A percentile compares a stretch with the other conserved stretches of the same genome.
These are phyloP conservation scores for Horisme vitalbata DNA, from an alignment of 2,888 invertebrate species.

Conservation along the genomic window DNA sequence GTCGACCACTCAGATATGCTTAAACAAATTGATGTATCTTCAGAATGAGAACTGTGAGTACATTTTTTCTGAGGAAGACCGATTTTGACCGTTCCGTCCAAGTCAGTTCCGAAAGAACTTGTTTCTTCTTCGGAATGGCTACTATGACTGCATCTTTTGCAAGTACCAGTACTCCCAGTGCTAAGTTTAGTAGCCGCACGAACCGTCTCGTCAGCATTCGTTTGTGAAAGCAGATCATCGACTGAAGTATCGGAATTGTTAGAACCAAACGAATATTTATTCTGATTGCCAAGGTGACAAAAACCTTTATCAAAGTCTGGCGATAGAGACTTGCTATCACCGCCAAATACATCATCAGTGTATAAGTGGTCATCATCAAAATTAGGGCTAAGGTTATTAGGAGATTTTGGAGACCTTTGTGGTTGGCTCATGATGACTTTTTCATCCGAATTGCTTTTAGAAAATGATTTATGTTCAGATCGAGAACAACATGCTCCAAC, in stretches of 20 bases:
- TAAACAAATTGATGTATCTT: conserved; percentile 92
- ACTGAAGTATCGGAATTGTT: conserved; percentile 86
- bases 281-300: conserved; percentile 66
- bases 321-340: conserved; percentile 83
- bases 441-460: conserved; percentile 67
- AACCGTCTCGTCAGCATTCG: conserved; percentile 82
- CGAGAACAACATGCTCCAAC: conserved; percentile 73
- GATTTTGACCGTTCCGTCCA: conserved; percentile 91
- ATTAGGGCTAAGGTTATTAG: conserved; percentile 83
- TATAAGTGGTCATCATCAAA: conserved; percentile 84
- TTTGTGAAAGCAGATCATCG: conserved; percentile 83
- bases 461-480: conserved; percentile 66
- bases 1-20: conserved; percentile 95
- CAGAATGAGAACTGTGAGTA: conserved; percentile 92
- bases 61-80: conserved; percentile 91
- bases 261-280: conserved; percentile 77
- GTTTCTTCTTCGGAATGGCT: conserved; percentile 90
- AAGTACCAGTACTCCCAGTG: conserved; percentile 77
- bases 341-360: conserved; percentile 84
- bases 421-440: conserved; percentile 84
- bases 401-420: conserved; percentile 84
- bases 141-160: conserved; percentile 86
- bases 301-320: conserved; percentile 81
- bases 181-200: conserved; percentile 76
- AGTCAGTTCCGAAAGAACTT: conserved; percentile 89